Percentiles rank a stretch among this genome's conserved stretches.
phyloP scores from a whole-genome alignment of 2,888 invertebrate genomes.

The Endotricha flammealis region DNA sequence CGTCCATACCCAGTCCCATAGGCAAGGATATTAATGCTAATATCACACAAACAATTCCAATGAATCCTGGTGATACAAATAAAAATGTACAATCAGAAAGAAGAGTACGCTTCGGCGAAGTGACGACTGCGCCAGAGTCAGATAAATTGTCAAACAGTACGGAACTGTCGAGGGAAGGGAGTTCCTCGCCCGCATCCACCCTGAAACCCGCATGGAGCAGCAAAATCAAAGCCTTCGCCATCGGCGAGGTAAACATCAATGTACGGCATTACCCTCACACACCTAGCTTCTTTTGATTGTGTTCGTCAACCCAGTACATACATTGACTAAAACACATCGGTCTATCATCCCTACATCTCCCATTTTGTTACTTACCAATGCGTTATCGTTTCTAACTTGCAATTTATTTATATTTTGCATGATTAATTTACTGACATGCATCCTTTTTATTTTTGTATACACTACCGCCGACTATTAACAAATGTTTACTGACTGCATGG shows the following conservation, averaged over 20 bases:
- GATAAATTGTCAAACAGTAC: constrained; percentile 58
- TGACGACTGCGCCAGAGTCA: constrained; percentile 58
- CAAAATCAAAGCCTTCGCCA: constrained; percentile 75
- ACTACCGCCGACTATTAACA: constrained; percentile 41
- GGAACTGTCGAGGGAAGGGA: constrained; percentile 55
- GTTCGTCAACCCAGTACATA: constrained; percentile 62
- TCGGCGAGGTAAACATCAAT: constrained; percentile 76
- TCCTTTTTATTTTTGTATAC: constrained; percentile 44
- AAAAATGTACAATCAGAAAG: constrained; percentile 68
- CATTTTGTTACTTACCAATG: constrained; percentile 54
- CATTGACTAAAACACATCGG: constrained; percentile 53
- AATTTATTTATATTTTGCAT: constrained; percentile 73
- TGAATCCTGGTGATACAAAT: constrained; percentile 43
- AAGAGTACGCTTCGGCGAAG: constrained; percentile 72
- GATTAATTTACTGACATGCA: constrained; percentile 51
- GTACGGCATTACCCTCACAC: constrained; percentile 65
- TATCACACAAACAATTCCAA: constrained; percentile 44
- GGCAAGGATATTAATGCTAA: constrained; percentile 61
- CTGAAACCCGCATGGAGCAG: constrained; percentile 74
- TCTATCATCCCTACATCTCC: constrained; percentile 52
- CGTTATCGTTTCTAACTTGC: constrained; percentile 60
- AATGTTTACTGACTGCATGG: constrained; percentile 62
- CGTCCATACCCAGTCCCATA: constrained; percentile 45
- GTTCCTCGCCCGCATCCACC: constrained; percentile 53
- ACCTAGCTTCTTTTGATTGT: constrained; percentile 74